phyloP scores from a whole-genome alignment of 64 coral and sea anemone genomes.

The Montipora foliosa region DNA sequence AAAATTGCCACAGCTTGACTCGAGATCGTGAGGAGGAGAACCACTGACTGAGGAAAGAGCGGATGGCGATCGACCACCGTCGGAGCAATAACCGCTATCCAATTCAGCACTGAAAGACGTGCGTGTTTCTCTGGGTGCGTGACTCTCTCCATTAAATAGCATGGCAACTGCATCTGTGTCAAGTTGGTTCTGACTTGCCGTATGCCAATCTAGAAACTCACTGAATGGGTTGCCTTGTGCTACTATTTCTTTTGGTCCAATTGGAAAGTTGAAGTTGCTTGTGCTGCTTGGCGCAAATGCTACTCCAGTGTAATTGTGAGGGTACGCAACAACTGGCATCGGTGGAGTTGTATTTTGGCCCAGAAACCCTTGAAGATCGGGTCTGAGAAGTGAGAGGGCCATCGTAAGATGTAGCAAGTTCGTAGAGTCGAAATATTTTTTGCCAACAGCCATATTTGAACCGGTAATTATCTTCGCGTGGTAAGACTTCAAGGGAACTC shows the following conservation, averaged over 20 bases:
- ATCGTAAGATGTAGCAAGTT: slow-evolving; percentile 57
- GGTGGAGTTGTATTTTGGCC: slow-evolving; percentile 41
- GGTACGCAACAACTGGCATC: slow-evolving; percentile 32
- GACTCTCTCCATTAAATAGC: slow-evolving; percentile 63
- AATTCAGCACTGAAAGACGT: slow-evolving; percentile 48
- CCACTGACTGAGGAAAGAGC: slow-evolving; percentile 55
- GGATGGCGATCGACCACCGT: slow-evolving; percentile 64
- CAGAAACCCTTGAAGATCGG: slow-evolving; percentile 74
- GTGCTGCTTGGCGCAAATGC: slow-evolving; percentile 45
- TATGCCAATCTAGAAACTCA: slow-evolving; percentile 63
- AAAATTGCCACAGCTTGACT: background rate
- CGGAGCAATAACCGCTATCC: slow-evolving; percentile 93
- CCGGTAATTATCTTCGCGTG: too few relatives aligned
- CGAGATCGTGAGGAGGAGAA: slow-evolving; percentile 32
- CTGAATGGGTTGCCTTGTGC: slow-evolving; percentile 30
- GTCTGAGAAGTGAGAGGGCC: slow-evolving; percentile 72
- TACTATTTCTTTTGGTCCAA: slow-evolving; percentile 35
- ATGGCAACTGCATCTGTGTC: slow-evolving; percentile 46
- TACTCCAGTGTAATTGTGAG: slow-evolving; percentile 59
- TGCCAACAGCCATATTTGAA: slow-evolving; percentile 69
- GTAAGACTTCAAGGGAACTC: background rate
- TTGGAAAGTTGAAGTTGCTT: slow-evolving; percentile 31
- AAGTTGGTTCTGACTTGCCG: slow-evolving; percentile 35
- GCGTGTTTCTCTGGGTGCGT: background rate
- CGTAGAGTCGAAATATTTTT: slow-evolving; percentile 62